Evolutionary conservation across 2,888 invertebrate genomes (phyloP).

Genomic region (Tortrix viridana): DNA sequence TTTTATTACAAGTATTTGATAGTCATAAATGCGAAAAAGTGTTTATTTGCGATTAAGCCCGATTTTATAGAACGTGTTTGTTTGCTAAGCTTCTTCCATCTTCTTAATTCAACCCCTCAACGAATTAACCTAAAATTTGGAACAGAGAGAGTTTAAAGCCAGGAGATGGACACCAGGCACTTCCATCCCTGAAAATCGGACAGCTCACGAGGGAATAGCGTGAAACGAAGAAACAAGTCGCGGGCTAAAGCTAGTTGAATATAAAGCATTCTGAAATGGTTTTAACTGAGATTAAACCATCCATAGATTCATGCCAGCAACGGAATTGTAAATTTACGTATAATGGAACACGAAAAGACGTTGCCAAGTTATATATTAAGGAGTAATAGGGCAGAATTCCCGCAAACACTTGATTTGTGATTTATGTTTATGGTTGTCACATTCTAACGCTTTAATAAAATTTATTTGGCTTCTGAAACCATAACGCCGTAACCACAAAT

Average conservation of each 20-base stretch:
- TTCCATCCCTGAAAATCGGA: too few species aligned
- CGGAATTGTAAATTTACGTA: constrained; percentile 39
- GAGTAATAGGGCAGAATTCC: constrained; percentile 49
- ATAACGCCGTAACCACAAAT: neutral
- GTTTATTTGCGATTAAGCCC: too few species aligned
- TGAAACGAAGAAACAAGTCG: too few species aligned
- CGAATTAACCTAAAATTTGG: too few species aligned
- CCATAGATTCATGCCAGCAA: constrained; percentile 28
- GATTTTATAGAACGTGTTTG: too few species aligned
- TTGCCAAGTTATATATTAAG: constrained; percentile 48
- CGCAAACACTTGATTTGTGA: constrained; percentile 49
- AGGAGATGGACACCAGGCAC: too few species aligned
- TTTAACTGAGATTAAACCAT: constrained; percentile 15
- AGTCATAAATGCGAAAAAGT: too few species aligned
- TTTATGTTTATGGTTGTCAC: constrained; percentile 50
- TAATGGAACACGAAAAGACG: constrained; percentile 39
- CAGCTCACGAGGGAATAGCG: too few species aligned
- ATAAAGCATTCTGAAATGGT: neutral
- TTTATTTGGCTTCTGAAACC: constrained; percentile 17
- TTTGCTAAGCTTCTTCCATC: too few species aligned
- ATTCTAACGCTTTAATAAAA: constrained; percentile 46
- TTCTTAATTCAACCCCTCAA: too few species aligned
- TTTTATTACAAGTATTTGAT: too few species aligned
- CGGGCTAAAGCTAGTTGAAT: neutral
- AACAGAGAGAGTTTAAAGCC: too few species aligned